Evolutionary conservation across 1,140 invertebrate species (phyloP), one percentile per base, ranked within the genome.

Genomic region (Agraylea sexmaculata): DNA sequence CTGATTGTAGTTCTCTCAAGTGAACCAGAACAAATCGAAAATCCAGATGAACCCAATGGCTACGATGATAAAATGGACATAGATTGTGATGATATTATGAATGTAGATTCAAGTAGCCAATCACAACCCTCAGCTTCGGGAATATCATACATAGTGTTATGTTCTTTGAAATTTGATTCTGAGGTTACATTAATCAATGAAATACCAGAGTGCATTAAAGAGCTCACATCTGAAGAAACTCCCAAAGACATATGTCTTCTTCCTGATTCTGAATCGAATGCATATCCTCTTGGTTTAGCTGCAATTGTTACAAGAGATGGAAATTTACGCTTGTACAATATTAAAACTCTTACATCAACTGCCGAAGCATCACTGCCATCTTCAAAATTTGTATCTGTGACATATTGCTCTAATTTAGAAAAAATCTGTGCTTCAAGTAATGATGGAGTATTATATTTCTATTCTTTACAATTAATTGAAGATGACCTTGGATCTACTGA

Each of bases 371-470:
- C 68, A 49, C 64, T 78, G 21, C 74, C 78, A 1, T 69, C 70
- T n/a, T 68, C 73, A 21, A 75, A 74, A 50, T 85, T 85, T 51
- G 71, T 80, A 10, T 80, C 82, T 1, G 78, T 77, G 12, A 74
- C 74, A 3, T 87, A 83, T 58, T 87, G 83, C 53, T 79, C 75
- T 13, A 82, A 80, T 63, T 72, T 90, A 31, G 87, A 91, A 52
- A 70, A 85, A 37, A 61, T 93, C 13, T 91, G 87, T 59, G 80
- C 78, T 4, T 83, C 81, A 39, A 87, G 85, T 1, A 75, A 70
- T 37, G 70, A 75, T 40, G 87, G 88, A 2, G 75, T 77, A 34
- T 68, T 92, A 30, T 78, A 87, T 50, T 88, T 92, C 56, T 90
- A 85, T 55, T 77, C 80, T 17, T 62, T 87, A 2, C 76, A 73